Conservation (phyloP, 1,140 invertebrate species). For the Aphelinus certus region DNA sequence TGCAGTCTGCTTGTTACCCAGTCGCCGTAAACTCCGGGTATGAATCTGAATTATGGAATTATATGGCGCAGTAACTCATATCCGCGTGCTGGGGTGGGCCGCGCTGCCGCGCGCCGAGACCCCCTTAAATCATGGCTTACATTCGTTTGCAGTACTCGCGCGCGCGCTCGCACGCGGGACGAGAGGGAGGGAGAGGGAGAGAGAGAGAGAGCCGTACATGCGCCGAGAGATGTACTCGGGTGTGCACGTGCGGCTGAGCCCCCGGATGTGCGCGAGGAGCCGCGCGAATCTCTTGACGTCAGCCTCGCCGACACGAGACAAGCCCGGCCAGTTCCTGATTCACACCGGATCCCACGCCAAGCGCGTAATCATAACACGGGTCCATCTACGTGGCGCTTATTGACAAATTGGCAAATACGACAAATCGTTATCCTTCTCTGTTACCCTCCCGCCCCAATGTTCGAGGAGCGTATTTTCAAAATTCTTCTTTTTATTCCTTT, state of each 20-base stretch:
- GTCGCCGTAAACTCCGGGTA: slow-evolving; percentile 58
- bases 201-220: neutral
- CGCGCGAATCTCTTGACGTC: too few relatives aligned
- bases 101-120: slow-evolving; percentile 31
- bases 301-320: too few relatives aligned
- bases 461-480: too few relatives aligned
- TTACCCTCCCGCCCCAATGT: too few relatives aligned
- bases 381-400: too few relatives aligned
- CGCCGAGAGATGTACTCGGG: neutral
- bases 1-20: slow-evolving; percentile 58
- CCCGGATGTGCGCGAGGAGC: too few relatives aligned
- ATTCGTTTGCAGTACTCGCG: slow-evolving; percentile 50
- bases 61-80: slow-evolving; percentile 59
- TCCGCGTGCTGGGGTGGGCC: slow-evolving; percentile 50
- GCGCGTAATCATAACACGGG: too few relatives aligned
- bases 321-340: too few relatives aligned
- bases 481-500: too few relatives aligned
- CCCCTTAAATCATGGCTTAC: slow-evolving; percentile 55
- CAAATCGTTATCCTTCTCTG: too few relatives aligned
- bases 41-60: slow-evolving; percentile 61
- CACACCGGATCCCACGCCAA: too few relatives aligned
- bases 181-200: neutral
- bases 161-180: neutral
- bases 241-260: neutral
- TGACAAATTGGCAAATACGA: too few relatives aligned